Evolutionary conservation across 2,888 invertebrate species (phyloP).

Genomic region (Rhamnusium bicolor): DNA sequence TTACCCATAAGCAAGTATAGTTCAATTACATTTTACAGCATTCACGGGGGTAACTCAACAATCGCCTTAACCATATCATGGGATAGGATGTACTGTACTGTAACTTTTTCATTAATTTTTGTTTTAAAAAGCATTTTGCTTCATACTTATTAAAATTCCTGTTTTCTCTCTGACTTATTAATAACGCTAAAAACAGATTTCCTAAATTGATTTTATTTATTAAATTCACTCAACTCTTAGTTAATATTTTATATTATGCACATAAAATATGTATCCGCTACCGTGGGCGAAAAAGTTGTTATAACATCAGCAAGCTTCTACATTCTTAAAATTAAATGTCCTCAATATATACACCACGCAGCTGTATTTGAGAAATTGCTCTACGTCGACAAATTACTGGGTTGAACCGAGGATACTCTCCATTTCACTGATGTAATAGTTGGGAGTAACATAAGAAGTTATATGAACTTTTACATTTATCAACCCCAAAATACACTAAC

Average conservation of each 20-base stretch:
- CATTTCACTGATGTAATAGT: constrained; percentile 10
- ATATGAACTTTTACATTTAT: background rate
- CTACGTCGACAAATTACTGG: constrained; percentile 23
- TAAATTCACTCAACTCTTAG: background rate
- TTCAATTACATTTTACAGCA: too few relatives aligned
- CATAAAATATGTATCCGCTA: background rate
- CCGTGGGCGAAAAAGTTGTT: constrained; percentile 7
- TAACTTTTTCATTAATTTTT: background rate
- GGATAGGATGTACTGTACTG: too few relatives aligned
- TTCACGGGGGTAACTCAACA: too few relatives aligned
- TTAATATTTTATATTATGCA: background rate
- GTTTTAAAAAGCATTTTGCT: background rate
- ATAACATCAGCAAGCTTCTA: constrained; percentile 1
- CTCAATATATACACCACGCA: background rate
- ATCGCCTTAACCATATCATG: too few relatives aligned
- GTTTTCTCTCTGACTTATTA: background rate
- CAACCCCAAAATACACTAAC: background rate
- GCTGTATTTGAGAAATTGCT: constrained; percentile 32
- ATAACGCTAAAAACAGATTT: background rate
- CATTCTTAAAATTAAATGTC: constrained; percentile 24
- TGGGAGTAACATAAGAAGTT: constrained; percentile 4
- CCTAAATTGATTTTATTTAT: background rate
- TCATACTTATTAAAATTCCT: background rate
- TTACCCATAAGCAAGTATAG: too few relatives aligned
- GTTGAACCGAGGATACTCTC: constrained; percentile 9